phyloP scores from a whole-genome alignment of 2,113 vertebrate species.

The Boleophthalmus pectinirostris region DNA sequence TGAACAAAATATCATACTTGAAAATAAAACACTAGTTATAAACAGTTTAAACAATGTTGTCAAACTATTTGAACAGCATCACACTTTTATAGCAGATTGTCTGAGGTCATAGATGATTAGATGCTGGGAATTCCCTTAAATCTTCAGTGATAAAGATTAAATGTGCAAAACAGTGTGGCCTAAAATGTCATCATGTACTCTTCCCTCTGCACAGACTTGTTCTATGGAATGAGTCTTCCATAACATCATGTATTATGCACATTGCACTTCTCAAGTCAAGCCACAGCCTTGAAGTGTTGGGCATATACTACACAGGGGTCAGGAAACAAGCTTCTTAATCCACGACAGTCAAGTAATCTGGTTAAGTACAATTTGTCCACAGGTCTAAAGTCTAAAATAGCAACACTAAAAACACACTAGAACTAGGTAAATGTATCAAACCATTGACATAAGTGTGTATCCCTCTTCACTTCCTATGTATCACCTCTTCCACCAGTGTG shows the following conservation, averaged over 20 bases:
- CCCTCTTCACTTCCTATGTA: too few species aligned
- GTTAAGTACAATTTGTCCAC: conserved; percentile 45
- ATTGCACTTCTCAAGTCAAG: background rate
- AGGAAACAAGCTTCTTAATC: conserved; percentile 58
- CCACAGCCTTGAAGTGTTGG: conserved; percentile 19
- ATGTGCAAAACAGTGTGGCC: background rate
- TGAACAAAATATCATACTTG: background rate
- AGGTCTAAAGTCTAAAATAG: background rate
- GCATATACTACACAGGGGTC: conserved; percentile 52
- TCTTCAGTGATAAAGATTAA: conserved; percentile 33
- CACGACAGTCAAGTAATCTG: conserved; percentile 58
- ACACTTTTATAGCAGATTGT: background rate
- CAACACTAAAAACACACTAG: background rate
- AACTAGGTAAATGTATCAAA: background rate
- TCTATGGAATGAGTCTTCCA: too few species aligned
- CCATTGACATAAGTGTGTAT: too few species aligned
- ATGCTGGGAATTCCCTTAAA: conserved; percentile 7
- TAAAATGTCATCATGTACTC: background rate
- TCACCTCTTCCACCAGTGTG: too few species aligned
- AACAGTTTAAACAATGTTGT: conserved; percentile 2
- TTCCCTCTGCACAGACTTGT: background rate
- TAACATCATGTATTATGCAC: too few species aligned
- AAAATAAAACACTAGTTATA: conserved; percentile 2
- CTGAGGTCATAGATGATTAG: too few species aligned
- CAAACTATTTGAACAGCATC: conserved; percentile 5